Evolutionary conservation across 2,888 invertebrate species (phyloP), one percentile per base, ranked within the genome.

Genomic region (Brenthis ino): DNA sequence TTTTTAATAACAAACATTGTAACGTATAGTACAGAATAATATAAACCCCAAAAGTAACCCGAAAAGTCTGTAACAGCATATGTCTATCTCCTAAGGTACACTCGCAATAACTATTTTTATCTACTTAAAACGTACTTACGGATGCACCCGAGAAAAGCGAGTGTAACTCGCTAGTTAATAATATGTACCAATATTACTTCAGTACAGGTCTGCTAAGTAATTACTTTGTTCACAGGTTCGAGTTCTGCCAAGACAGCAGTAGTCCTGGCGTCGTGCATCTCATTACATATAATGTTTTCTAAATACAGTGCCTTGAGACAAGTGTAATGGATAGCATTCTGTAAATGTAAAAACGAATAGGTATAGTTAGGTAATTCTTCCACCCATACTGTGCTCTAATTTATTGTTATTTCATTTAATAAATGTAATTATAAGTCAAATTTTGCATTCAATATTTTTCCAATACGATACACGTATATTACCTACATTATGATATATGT

Each of bases 251-350:
- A 75, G 47, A 65, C 75, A 61, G 78, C 76, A 71, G 76, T 85
- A 75, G 75, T 82, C 68, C 66, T 83, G 28, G 75, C 78, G 6
- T 69, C 77, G 55, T 83, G 83, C 76, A 74, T 85, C 67, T 77
- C 79, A 79, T 77, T 87, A 79, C 86, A 88, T 80, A 85, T 87
- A 43, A 43, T 43, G 82, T 86, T 90, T 80, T 88, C 85, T 85
- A 89, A 89, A 86, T 83, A 83, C 88, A 88, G 91, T 91, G 91
- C 91, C 91, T 92, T 91, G 85, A 84, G 84, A 82, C 84, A 87
- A 82, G 82, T 86, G 72, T 88, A 87, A 81, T 67, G 67, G 71
- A 68, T 72, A 75, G 67, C 53, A 58, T 74, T 77, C 72, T 69
- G 72, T 76, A 72, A 76, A 74, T 78, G 76, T 77, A 77, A 69